Percentiles rank a stretch among this genome's conserved stretches.
Evolutionary conservation across 2,113 vertebrate species (phyloP).

Genomic region (Ctenomys sociabilis): DNA sequence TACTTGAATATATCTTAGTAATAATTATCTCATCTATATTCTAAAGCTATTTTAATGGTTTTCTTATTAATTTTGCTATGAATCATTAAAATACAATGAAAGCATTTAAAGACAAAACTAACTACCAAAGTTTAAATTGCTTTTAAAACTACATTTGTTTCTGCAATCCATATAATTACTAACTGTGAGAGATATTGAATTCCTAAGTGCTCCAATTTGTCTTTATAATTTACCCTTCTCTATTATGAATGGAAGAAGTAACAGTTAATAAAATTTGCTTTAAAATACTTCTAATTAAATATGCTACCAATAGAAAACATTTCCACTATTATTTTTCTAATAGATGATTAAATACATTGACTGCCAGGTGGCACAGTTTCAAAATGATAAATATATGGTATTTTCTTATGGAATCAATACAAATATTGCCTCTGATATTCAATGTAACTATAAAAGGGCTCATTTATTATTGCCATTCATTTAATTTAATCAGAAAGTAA

Average conservation of each 20-base stretch:
- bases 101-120: background rate
- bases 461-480: constrained; percentile 43
- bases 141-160: constrained; percentile 21
- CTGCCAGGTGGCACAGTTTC: background rate
- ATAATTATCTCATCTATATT: background rate
- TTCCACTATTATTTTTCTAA: constrained; percentile 62
- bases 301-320: constrained; percentile 44
- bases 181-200: background rate
- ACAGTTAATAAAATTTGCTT: constrained; percentile 36
- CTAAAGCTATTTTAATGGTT: background rate
- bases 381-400: constrained; percentile 62
- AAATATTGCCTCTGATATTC: background rate
- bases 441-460: background rate
- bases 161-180: constrained; percentile 20
- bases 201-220: constrained; percentile 37
- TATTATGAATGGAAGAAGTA: constrained; percentile 47
- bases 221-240: constrained; percentile 54
- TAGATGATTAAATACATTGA: constrained; percentile 16
- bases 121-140: constrained; percentile 12
- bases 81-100: background rate
- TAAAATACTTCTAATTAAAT: constrained; percentile 55
- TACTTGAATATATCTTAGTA: constrained; percentile 20
- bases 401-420: background rate
- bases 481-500: background rate
- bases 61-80: background rate